These are phyloP conservation scores for Deilephila porcellus DNA, from an alignment of 2,888 invertebrate species.

Conservation along the genomic window DNA sequence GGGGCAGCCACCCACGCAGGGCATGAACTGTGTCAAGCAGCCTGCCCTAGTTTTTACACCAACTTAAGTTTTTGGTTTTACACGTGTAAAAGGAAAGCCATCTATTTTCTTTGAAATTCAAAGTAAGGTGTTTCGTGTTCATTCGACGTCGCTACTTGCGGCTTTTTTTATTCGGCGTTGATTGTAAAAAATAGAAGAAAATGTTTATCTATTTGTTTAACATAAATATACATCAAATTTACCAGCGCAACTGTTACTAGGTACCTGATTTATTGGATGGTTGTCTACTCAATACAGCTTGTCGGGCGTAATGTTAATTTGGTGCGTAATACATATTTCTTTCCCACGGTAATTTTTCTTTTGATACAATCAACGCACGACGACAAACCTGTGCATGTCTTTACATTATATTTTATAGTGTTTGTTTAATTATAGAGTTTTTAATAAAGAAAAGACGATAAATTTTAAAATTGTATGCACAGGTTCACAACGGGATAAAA, in stretches of 20 bases:
- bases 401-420: neutral
- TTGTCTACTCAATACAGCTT: neutral
- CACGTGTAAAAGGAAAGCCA: slow-evolving; percentile 1
- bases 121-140: neutral
- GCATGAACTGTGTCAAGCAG: slow-evolving; percentile 77
- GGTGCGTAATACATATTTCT: neutral
- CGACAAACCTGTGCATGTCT: neutral
- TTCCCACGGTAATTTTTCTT: slow-evolving; percentile 17
- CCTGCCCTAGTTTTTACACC: slow-evolving; percentile 72
- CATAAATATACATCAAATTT: slow-evolving; percentile 17
- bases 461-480: neutral
- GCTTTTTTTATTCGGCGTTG: neutral
- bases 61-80: slow-evolving; percentile 40
- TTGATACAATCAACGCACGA: neutral
- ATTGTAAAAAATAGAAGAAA: neutral
- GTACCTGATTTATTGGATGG: slow-evolving; percentile 13
- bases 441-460: too few species aligned
- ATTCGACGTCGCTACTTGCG: neutral
- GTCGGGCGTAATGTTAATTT: slow-evolving; percentile 6
- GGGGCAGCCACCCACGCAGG: slow-evolving; percentile 74
- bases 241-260: slow-evolving; percentile 3
- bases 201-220: slow-evolving; percentile 13
- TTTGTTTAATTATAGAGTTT: neutral
- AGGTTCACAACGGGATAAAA: neutral
- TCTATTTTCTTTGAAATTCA: neutral